A percentile compares a stretch with the other conserved stretches of the same genome.
phyloP scores from a whole-genome alignment of 2,888 invertebrate species.

The Xestia c-nigrum region DNA sequence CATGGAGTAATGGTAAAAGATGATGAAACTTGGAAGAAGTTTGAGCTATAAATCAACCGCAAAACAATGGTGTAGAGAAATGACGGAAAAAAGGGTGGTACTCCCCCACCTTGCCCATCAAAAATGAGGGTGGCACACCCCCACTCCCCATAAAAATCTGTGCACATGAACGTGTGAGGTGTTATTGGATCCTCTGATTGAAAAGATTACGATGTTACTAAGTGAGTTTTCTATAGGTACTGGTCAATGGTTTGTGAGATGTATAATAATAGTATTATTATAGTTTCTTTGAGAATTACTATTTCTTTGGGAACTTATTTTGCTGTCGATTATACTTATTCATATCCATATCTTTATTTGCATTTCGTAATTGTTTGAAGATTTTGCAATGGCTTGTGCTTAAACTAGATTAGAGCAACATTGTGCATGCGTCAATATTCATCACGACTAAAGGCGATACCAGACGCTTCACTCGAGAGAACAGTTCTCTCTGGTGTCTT shows the following conservation, averaged over 20 bases:
- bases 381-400: background rate
- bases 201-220: background rate
- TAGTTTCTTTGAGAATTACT: background rate
- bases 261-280: background rate
- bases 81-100: background rate
- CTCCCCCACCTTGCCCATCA: background rate
- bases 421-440: background rate
- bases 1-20: background rate
- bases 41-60: background rate
- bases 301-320: background rate
- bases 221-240: background rate
- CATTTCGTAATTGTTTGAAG: background rate
- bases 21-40: background rate
- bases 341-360: background rate
- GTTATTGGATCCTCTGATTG: background rate
- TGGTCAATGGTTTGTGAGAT: background rate
- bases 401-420: background rate
- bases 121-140: background rate
- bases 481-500: background rate
- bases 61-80: background rate
- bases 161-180: constrained; percentile 5
- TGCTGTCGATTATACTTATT: background rate
- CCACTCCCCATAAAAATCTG: background rate
- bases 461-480: background rate
- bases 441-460: background rate